Evolutionary conservation across 2,113 vertebrate genomes (phyloP).

Genomic region (Micromys minutus): DNA sequence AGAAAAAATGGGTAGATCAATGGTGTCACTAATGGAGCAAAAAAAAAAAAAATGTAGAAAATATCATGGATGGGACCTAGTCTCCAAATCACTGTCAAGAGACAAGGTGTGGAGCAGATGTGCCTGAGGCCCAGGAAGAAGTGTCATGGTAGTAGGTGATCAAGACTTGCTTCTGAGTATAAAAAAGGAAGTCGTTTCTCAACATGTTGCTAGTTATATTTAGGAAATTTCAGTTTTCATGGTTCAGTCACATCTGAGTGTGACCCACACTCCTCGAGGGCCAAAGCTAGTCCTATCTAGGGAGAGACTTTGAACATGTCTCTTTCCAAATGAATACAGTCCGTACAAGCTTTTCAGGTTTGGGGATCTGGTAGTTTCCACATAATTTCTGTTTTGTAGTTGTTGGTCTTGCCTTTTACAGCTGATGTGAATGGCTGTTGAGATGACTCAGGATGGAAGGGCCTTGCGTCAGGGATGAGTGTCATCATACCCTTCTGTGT

Average conservation of each 20-base stretch:
- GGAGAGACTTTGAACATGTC: neutral
- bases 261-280: neutral
- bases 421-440: constrained; percentile 47
- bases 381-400: constrained; percentile 21
- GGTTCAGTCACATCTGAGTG: neutral
- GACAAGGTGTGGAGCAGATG: neutral
- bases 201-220: constrained; percentile 8
- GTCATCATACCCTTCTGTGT: neutral
- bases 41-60: too few relatives aligned
- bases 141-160: neutral
- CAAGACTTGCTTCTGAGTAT: constrained; percentile 3
- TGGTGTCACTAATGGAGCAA: too few relatives aligned
- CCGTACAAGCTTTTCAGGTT: neutral
- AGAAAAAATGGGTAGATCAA: neutral
- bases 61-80: neutral
- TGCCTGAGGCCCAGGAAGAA: neutral
- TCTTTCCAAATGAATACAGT: constrained; percentile 33
- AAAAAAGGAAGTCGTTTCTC: constrained; percentile 5
- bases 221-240: neutral
- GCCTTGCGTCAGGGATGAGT: constrained; percentile 15
- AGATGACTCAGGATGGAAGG: constrained; percentile 58
- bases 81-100: neutral
- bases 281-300: neutral
- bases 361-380: neutral
- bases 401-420: constrained; percentile 46